Evolutionary conservation across 1,140 invertebrate genomes (phyloP).

Genomic region (Condylostylus longicornis): DNA sequence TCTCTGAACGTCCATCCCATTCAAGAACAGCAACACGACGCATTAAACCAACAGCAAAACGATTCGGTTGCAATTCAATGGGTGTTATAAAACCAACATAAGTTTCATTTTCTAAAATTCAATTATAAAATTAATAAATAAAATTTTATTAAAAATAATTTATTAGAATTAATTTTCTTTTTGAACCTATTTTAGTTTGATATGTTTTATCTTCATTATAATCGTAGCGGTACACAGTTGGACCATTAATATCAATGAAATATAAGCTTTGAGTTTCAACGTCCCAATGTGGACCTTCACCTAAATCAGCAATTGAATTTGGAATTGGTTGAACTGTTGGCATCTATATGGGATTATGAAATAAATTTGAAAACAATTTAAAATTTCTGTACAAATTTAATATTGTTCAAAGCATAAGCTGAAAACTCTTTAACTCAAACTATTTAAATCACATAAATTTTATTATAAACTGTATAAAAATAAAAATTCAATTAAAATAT

Average conservation of each 20-base stretch:
- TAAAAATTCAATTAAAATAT: no score
- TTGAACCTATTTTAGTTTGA: conserved; percentile 1
- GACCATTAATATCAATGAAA: conserved; percentile 43
- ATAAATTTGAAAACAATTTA: no score
- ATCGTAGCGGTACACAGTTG: conserved; percentile 38
- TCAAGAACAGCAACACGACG: conserved; percentile 40
- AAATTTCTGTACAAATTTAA: no score
- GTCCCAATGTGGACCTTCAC: conserved; percentile 50
- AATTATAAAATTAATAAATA: no score
- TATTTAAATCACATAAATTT: no score
- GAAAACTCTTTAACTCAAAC: no score
- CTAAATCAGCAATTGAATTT: conserved; percentile 17
- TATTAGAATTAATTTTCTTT: neutral
- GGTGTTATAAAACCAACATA: conserved; percentile 46
- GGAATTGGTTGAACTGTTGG: conserved; percentile 5
- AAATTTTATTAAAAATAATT: no score
- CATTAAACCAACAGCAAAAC: conserved; percentile 45
- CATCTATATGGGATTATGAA: no score
- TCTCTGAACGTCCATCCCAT: conserved; percentile 42
- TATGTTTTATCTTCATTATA: conserved; percentile 32
- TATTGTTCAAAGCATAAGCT: no score
- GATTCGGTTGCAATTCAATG: conserved; percentile 36
- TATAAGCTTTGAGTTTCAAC: conserved; percentile 37
- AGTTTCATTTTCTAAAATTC: conserved; percentile 10
- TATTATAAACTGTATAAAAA: no score